Evolutionary conservation across 2,113 vertebrate genomes (phyloP).

Genomic region (Passer montanus): DNA sequence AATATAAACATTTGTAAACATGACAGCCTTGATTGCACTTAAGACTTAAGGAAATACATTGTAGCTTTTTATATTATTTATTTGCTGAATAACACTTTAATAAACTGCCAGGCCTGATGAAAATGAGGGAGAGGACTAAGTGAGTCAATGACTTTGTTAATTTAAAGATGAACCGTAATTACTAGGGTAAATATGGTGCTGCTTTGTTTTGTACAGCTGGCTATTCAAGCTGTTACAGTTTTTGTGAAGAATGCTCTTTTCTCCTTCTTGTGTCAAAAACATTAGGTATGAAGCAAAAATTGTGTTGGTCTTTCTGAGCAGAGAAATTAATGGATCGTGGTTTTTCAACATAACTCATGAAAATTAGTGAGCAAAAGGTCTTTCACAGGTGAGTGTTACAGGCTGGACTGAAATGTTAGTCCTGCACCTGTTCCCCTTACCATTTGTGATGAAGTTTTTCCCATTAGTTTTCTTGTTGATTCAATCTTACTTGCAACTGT

Average conservation of each 20-base stretch:
- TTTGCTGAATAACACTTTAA: background rate
- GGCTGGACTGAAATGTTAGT: background rate
- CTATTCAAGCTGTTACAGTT: background rate
- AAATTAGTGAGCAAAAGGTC: background rate
- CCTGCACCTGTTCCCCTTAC: background rate
- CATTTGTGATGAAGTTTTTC: background rate
- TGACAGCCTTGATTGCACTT: background rate
- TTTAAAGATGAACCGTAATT: background rate
- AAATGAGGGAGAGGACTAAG: background rate
- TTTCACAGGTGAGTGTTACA: background rate
- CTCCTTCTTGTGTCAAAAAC: background rate
- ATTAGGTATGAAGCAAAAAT: background rate
- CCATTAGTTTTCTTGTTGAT: background rate
- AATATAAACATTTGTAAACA: background rate
- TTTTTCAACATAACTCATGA: background rate
- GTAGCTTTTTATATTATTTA: background rate
- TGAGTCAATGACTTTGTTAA: background rate
- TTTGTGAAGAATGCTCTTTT: background rate
- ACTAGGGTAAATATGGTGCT: background rate
- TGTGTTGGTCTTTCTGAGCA: background rate
- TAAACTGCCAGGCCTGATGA: background rate
- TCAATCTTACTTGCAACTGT: background rate
- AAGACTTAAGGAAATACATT: background rate
- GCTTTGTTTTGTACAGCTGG: background rate
- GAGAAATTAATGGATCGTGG: background rate